Evolutionary conservation across 2,797 vertebrate species (phyloP), one percentile per base, ranked within the genome.

Genomic region (Gallinago stenura): DNA sequence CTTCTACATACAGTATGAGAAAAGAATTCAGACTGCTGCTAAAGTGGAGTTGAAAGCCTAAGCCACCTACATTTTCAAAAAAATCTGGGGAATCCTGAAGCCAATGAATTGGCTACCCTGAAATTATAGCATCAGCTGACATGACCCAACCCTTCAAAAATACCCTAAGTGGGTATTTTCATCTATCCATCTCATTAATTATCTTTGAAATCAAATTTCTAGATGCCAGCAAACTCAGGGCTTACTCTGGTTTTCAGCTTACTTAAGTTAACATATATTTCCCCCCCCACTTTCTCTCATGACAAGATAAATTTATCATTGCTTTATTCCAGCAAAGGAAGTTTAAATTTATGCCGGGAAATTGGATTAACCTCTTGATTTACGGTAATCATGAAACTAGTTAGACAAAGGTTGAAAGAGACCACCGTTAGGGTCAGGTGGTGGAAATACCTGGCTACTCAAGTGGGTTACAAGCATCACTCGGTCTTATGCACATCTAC

Each of bases 1-100:
- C 16, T 58, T 83, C 37, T n/a, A n/a, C 12, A 25, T 8, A 48
- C 1, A 26, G 6, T 2, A 43, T 1, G 3, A 2, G 1, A 45
- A 57, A 85, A 53, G 21, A 76, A 30, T 12, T 88, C 19, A 2
- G 12, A 39, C 10, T 30, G 17, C 30, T 54, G 14, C 22, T 31
- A 25, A 72, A 64, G 15, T 33, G 22, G 6, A 22, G 15, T 6
- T 9, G 12, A 35, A 92, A 51, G 12, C 5, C 14, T n/a, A 33
- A 71, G 9, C 1, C 10, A 22, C 6, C 2, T 12, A 0, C 11
- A 7, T 18, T 64, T 24, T 28, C 6, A 13, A 56, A 15, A 15
- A 56, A 15, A n/a, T 7, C n/a, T 7, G 8, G 7, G 18, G 51
- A 70, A 57, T 12, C 10, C 8, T 61, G 1, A 7, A 39, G 2